A percentile compares a stretch with the other conserved stretches of the same genome.
These are phyloP conservation scores for Silvanus unidentatus DNA, from an alignment of 2,888 invertebrate species.

Conservation along the genomic window DNA sequence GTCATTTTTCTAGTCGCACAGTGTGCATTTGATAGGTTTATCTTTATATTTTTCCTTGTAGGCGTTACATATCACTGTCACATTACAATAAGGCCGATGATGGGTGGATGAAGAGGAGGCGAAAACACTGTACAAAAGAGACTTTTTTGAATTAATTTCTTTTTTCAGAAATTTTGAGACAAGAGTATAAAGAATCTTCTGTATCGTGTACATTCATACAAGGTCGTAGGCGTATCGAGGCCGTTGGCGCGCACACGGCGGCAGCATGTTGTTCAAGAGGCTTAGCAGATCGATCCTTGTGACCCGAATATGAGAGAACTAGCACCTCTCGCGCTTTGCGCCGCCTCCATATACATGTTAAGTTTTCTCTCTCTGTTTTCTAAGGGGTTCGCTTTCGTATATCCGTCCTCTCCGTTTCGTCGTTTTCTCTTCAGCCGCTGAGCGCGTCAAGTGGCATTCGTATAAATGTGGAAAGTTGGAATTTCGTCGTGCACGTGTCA, in stretches of 20 bases:
- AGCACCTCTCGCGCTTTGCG: constrained; percentile 10
- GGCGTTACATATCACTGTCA: constrained; percentile 15
- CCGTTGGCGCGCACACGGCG: constrained; percentile 1
- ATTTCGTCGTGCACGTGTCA: constrained; percentile 15
- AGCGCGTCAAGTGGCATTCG: constrained; percentile 16
- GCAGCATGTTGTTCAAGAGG: constrained; percentile 9
- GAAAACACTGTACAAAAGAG: background rate
- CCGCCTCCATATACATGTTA: constrained; percentile 7
- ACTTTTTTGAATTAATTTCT: constrained; percentile 29
- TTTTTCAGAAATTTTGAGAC: no score
- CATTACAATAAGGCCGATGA: background rate
- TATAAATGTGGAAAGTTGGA: constrained; percentile 12
- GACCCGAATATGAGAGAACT: constrained; percentile 22
- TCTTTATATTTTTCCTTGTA: no score
- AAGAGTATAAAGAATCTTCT: background rate
- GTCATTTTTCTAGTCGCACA: no score
- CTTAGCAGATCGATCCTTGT: constrained; percentile 21
- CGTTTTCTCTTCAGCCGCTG: constrained; percentile 6
- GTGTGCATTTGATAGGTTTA: no score
- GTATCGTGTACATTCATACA: background rate
- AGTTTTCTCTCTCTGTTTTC: background rate
- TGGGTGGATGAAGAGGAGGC: background rate
- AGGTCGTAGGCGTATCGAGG: constrained; percentile 5
- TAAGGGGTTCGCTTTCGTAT: no score
- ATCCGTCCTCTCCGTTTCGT: no score